These are phyloP conservation scores for Leptopilina myrica DNA, from an alignment of 2,888 invertebrate species.

Conservation along the genomic window DNA sequence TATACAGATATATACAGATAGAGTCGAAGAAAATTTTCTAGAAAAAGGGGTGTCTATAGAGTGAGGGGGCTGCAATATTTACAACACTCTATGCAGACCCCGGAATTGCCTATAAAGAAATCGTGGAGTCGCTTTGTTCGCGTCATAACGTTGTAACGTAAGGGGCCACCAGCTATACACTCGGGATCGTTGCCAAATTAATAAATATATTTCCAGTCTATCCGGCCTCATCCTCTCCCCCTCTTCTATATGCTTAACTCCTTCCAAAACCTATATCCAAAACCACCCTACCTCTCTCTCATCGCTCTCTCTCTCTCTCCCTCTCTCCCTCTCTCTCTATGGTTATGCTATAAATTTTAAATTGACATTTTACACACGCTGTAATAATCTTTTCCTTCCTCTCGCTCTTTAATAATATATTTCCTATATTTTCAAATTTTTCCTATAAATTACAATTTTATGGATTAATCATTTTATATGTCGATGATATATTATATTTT, in stretches of 20 bases:
- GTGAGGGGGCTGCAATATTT: slow-evolving; percentile 66
- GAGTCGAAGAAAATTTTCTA: slow-evolving; percentile 32
- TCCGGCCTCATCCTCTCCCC: slow-evolving; percentile 53
- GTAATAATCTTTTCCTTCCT: slow-evolving; percentile 44
- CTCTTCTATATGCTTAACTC: slow-evolving; percentile 44
- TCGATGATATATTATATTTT: too few relatives aligned
- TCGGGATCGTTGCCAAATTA: slow-evolving; percentile 75
- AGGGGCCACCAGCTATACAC: slow-evolving; percentile 69
- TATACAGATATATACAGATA: too few relatives aligned
- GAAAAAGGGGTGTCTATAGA: slow-evolving; percentile 22
- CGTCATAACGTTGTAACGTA: slow-evolving; percentile 75
- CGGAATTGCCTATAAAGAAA: slow-evolving; percentile 77
- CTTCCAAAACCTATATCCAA: neutral
- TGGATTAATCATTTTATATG: too few relatives aligned
- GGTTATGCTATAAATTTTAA: slow-evolving; percentile 64
- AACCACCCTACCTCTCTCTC: slow-evolving; percentile 51
- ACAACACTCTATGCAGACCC: slow-evolving; percentile 71
- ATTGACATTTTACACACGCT: slow-evolving; percentile 62
- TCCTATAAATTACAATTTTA: neutral
- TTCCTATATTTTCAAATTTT: slow-evolving; percentile 10
- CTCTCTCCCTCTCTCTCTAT: too few relatives aligned
- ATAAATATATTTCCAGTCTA: slow-evolving; percentile 75
- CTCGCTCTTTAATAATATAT: neutral
- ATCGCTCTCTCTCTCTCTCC: too few relatives aligned
- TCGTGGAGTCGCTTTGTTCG: slow-evolving; percentile 75